Conservation (phyloP, 1,140 invertebrate species). For the Calephelis nemesis region DNA sequence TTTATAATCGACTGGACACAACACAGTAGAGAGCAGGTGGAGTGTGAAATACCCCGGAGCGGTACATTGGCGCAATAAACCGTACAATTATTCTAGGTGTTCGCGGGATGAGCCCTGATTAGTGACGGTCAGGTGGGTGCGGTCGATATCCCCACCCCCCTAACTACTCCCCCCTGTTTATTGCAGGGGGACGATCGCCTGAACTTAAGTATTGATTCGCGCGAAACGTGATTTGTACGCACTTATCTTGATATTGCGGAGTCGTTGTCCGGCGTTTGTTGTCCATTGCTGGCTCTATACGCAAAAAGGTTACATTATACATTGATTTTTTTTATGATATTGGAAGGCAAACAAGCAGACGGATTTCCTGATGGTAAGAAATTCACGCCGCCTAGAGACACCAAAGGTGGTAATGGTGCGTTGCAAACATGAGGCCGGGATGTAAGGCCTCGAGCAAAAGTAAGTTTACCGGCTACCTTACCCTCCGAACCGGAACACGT, state of each 20-base stretch:
- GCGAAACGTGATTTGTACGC: slow-evolving; percentile 78
- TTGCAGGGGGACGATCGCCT: slow-evolving; percentile 73
- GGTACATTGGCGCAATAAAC: slow-evolving; percentile 48
- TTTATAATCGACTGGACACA: background rate
- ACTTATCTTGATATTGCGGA: slow-evolving; percentile 52
- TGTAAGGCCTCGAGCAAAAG: too few species aligned
- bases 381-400: too few species aligned
- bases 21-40: background rate
- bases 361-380: too few species aligned
- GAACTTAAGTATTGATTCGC: slow-evolving; percentile 78
- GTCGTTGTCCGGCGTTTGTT: slow-evolving; percentile 12
- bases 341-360: too few species aligned
- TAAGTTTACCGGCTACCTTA: too few species aligned
- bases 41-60: slow-evolving; percentile 12
- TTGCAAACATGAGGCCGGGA: too few species aligned
- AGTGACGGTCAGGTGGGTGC: slow-evolving; percentile 75
- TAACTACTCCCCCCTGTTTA: slow-evolving; percentile 48
- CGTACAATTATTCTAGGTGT: slow-evolving; percentile 70
- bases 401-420: too few species aligned
- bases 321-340: too few species aligned
- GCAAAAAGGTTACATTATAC: background rate
- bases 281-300: slow-evolving; percentile 25
- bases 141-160: slow-evolving; percentile 58
- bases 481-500: too few species aligned
- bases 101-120: slow-evolving; percentile 74